phyloP scores from a whole-genome alignment of 64 coral and sea anemone species.

The Dendrophyllia cribrosa region DNA sequence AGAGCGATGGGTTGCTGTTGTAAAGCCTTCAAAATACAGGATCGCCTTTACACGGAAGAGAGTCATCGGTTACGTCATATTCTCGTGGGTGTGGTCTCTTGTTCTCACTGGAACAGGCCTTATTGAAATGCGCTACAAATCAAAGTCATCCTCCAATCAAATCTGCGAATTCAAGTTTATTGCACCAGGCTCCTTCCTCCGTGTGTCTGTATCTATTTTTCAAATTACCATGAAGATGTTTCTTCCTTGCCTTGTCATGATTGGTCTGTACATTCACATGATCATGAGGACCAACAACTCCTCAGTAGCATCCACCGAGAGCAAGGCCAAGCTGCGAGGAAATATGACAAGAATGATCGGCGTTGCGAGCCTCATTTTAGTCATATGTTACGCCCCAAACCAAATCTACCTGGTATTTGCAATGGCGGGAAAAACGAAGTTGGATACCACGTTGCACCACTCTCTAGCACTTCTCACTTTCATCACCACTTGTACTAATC shows the following conservation, averaged over 20 bases:
- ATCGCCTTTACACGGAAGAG: constrained; percentile 3
- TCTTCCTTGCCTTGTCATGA: constrained; percentile 32
- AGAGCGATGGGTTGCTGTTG: constrained; percentile 71
- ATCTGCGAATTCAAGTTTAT: neutral
- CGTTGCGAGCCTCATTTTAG: constrained; percentile 3
- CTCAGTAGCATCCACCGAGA: neutral
- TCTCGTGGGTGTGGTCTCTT: neutral
- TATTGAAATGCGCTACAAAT: neutral
- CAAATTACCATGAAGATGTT: neutral
- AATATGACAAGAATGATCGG: constrained; percentile 27
- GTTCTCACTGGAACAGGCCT: neutral
- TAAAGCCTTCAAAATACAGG: constrained; percentile 37
- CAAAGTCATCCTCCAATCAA: neutral
- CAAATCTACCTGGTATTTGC: constrained; percentile 12
- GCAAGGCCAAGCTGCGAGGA: neutral
- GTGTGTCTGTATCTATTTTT: neutral
- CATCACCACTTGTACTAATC: constrained; percentile 40
- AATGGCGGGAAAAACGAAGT: neutral
- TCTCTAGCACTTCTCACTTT: constrained; percentile 11
- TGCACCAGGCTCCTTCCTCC: neutral
- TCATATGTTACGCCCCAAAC: constrained; percentile 45
- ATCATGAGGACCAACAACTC: neutral
- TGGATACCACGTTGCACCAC: neutral
- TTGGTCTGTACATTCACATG: constrained; percentile 60
- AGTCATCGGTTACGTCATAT: neutral